Conservation (phyloP, 2,113 vertebrate genomes). For the Nerophis lumbriciformis region DNA sequence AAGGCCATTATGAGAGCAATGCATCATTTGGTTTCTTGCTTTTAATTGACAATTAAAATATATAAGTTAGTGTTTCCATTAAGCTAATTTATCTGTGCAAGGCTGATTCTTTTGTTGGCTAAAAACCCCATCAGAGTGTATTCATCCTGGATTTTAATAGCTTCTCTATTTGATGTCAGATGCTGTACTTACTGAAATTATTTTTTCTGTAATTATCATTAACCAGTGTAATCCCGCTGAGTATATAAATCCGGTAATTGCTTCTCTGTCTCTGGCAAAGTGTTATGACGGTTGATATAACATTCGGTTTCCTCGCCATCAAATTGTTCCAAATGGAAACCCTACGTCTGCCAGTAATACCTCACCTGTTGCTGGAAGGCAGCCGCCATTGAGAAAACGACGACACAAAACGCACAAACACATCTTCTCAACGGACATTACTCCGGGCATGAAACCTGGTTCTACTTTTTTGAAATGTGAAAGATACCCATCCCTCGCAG, state of each 20-base stretch:
- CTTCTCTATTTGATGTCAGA: constrained; percentile 30
- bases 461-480: too few relatives aligned
- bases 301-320: background rate
- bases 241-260: constrained; percentile 10
- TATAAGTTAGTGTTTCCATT: constrained; percentile 70
- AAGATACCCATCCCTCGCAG: too few relatives aligned
- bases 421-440: too few relatives aligned
- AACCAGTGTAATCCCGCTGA: constrained; percentile 6
- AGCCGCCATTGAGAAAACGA: background rate
- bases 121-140: constrained; percentile 47
- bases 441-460: too few relatives aligned
- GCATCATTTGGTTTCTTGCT: constrained; percentile 63
- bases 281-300: background rate
- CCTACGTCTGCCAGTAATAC: background rate
- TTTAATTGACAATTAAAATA: constrained; percentile 71
- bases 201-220: constrained; percentile 36
- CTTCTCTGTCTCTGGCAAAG: constrained; percentile 4
- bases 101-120: constrained; percentile 51
- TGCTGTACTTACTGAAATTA: constrained; percentile 27
- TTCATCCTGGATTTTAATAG: constrained; percentile 59
- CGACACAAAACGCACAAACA: too few relatives aligned
- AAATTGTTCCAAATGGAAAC: background rate
- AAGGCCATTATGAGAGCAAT: constrained; percentile 66
- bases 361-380: background rate
- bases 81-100: constrained; percentile 64